Evolutionary conservation across 2,797 vertebrate species (phyloP), one percentile per base, ranked within the genome.

Genomic region (Basileuterus tristriatus): DNA sequence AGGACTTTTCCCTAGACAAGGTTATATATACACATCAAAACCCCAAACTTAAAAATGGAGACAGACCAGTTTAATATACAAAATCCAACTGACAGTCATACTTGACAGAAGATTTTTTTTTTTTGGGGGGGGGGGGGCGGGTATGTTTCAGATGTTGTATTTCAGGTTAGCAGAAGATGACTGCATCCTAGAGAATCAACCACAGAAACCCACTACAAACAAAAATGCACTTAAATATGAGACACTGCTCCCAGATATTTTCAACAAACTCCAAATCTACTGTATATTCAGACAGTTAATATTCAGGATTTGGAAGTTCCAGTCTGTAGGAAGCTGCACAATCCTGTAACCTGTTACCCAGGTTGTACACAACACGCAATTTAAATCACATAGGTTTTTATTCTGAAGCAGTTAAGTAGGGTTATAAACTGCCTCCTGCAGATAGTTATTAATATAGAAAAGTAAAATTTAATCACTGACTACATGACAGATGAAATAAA

Each of bases 91-190:
- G 20, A 58, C 15, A 55, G 44, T 19, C 56, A 24, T 36, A 50
- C 19, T 59, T 26, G 7, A 29, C 11, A 60, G 34, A 60, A 83
- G 72, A 62, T 3, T 12, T 63, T 3, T 3, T 75, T 24, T 44
- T 21, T 5, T 36, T 36, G 9, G 36, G 36, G 5, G 15, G 8
- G 8, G 2, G 6, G 8, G 1, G 6, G 4, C 1, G 18, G 2
- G 47, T 83, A 49, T 20, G 10, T 68, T 85, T 75, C 68, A 74
- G 41, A 70, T 8, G 19, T 2, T 60, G 16, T 21, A 32, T 70
- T 92, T 90, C 81, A 75, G 37, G 30, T 87, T 82, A 91, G 55
- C 79, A 92, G 74, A 86, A 74, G 39, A 74, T 72, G 83, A 74
- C 26, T n/a, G 8, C 44, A 87, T 49, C 43, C 55, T 46, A 15